These are phyloP conservation scores for Heloderma charlesbogerti DNA, from an alignment of 2,113 vertebrate genomes.

Conservation along the genomic window DNA sequence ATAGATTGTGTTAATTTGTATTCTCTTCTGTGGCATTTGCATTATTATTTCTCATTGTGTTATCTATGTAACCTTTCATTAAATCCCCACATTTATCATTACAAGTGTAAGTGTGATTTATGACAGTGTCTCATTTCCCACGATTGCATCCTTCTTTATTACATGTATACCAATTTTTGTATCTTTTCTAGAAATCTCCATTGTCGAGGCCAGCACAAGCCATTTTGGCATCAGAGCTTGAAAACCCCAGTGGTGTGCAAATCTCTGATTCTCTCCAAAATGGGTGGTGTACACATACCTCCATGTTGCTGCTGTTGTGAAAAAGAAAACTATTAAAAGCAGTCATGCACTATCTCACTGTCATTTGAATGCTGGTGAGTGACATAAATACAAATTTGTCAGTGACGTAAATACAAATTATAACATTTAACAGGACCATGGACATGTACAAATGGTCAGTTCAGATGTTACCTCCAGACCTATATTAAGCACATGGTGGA, in stretches of 20 bases:
- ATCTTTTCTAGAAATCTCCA: neutral
- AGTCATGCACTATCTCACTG: neutral
- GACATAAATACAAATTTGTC: neutral
- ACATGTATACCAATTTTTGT: neutral
- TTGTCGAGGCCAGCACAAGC: neutral
- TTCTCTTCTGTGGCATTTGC: conserved; percentile 3
- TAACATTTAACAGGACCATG: neutral
- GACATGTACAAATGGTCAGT: neutral
- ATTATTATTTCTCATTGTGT: neutral
- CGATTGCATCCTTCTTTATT: neutral
- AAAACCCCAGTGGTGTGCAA: neutral
- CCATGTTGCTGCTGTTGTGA: neutral
- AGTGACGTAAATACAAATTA: neutral
- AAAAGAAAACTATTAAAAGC: neutral
- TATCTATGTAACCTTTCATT: neutral
- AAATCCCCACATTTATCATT: neutral
- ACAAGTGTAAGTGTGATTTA: neutral
- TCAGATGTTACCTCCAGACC: neutral
- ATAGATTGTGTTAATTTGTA: neutral
- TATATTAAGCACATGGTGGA: no score
- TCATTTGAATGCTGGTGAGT: neutral
- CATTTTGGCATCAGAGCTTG: neutral
- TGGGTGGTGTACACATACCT: neutral
- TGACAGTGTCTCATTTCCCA: neutral
- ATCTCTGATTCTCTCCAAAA: neutral